phyloP scores from a whole-genome alignment of 2,113 vertebrate genomes.

The Engystomops pustulosus region DNA sequence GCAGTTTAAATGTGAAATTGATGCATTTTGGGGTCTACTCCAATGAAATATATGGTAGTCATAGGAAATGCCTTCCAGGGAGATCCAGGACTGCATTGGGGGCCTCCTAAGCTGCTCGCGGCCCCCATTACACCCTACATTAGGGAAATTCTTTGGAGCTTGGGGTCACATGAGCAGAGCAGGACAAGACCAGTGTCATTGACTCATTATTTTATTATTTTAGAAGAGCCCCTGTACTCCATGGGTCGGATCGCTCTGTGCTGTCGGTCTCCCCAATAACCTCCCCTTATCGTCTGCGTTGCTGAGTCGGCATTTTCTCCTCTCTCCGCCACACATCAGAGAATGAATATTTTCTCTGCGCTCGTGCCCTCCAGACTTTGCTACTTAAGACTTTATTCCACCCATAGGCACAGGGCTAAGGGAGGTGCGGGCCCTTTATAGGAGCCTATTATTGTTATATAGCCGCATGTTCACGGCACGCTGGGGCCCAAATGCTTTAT shows the following conservation, averaged over 20 bases:
- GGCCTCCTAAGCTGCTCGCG: no score
- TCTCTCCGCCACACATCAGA: background rate
- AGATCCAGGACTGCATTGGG: no score
- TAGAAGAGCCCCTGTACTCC: background rate
- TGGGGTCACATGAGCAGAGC: background rate
- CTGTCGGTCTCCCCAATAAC: background rate
- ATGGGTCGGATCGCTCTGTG: background rate
- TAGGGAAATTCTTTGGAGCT: background rate
- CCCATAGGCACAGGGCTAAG: slow-evolving; percentile 20
- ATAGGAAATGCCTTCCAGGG: no score
- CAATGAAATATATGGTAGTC: no score
- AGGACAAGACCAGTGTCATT: background rate
- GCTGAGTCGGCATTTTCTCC: background rate
- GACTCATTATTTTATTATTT: no score
- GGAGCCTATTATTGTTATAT: slow-evolving; percentile 33
- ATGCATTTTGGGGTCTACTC: no score
- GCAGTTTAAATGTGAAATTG: no score
- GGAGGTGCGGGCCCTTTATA: slow-evolving; percentile 8
- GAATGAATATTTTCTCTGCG: background rate
- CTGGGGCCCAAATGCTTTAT: slow-evolving; percentile 36
- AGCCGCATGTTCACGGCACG: slow-evolving; percentile 33
- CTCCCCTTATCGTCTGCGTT: background rate
- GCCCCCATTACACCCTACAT: no score
- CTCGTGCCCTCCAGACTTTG: slow-evolving; percentile 30
- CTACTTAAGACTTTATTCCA: slow-evolving; percentile 44